These are phyloP conservation scores for Epirrita christyi DNA, from an alignment of 2,888 invertebrate genomes.

Conservation along the genomic window DNA sequence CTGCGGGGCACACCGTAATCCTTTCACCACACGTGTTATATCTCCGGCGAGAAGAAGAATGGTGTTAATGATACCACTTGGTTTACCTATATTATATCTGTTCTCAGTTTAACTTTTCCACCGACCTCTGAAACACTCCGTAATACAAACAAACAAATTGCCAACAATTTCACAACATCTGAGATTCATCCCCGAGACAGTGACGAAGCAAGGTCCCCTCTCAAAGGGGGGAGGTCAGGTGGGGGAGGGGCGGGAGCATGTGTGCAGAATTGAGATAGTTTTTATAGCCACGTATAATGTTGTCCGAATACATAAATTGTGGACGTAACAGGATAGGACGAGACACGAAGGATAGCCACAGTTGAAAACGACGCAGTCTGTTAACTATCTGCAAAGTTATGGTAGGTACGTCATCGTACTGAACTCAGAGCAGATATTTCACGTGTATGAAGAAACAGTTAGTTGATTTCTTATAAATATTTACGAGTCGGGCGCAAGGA, in stretches of 20 bases:
- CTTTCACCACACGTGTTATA: no score
- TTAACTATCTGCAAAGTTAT: not conserved
- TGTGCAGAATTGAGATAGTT: conserved; percentile 36
- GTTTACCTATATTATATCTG: not conserved
- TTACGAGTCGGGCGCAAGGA: no score
- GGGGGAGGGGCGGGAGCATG: conserved; percentile 18
- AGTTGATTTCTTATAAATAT: no score
- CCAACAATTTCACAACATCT: conserved; percentile 27
- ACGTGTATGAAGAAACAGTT: no score
- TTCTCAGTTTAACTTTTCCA: conserved; percentile 13
- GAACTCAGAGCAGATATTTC: no score
- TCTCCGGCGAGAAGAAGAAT: no score
- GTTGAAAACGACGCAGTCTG: not conserved
- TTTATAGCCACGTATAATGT: conserved; percentile 35
- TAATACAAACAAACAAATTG: conserved; percentile 20
- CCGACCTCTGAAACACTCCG: conserved; percentile 18
- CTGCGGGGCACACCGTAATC: no score
- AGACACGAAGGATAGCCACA: conserved; percentile 1
- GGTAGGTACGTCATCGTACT: no score
- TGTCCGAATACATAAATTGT: conserved; percentile 32
- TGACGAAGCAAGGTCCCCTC: conserved; percentile 10
- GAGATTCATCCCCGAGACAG: conserved; percentile 25
- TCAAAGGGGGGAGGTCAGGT: not conserved
- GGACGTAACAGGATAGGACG: conserved; percentile 10
- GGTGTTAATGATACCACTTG: no score